Base-by-base conservation (phyloP, 2,888 invertebrate species). In the Mechanitis mazaeus region DNA sequence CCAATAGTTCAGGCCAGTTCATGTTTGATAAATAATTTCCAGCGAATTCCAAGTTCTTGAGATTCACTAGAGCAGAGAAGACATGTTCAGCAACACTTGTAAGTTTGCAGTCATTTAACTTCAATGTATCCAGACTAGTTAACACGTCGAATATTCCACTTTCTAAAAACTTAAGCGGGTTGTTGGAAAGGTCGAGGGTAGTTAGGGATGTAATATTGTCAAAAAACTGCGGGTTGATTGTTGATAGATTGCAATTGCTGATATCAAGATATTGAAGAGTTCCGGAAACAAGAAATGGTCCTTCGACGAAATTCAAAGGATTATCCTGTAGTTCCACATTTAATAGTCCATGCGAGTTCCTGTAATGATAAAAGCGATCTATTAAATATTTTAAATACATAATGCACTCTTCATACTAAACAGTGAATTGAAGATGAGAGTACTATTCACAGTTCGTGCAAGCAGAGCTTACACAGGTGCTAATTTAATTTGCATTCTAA, bases 301-400 rank as follows among this genome's bases (percentile, higher is more conserved):
- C 94, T n/a, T 92, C 91, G 2, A 93, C 91, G 59, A 85, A 78
- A 61, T 87, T 85, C 66, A 94, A 79, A 0, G 93, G 93, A 75
- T 94, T 94, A 71, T 93, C 92, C 77, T 94, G 93, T 4, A 94
- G 87, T 74, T 94, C 94, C 70, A 94, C 86, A 61, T 93, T 93
- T 60, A 94, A 91, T 59, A 94, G 87, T 28, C 94, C 94, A 4
- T 92, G 92, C 56, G 92, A 92, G 75, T 94, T 93, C 72, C 94
- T 94, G 92, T 65, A 70, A 71, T 35, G 33, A 54, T 55, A 63
- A 66, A 61, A 59, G 64, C 62, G 60, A 66, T 45, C 6, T 20
- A 20, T 20, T 35, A 5, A 3, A 1, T 2, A 35, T 35, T 5
- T 35, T 35, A 35, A 35, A 35, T 5, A 3, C 35, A 35, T 3